Conservation (phyloP, 2,113 vertebrate species). For the Gopherus flavomarginatus region DNA sequence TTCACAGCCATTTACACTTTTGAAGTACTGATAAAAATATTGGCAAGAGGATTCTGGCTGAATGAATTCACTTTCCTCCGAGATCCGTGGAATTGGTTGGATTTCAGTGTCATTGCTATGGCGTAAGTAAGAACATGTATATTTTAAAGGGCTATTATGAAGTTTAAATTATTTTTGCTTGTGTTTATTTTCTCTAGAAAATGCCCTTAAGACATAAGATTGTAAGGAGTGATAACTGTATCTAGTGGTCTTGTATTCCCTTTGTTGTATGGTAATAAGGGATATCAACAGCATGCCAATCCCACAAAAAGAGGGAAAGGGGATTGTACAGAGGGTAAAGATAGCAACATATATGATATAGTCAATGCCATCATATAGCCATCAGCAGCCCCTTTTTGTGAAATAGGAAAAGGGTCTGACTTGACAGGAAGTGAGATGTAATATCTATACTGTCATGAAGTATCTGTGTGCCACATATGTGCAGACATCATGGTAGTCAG, state of each 20-base stretch:
- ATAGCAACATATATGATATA: neutral
- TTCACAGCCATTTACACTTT: slow-evolving; percentile 99
- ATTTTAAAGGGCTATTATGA: neutral
- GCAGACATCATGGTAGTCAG: neutral
- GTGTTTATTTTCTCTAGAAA: neutral
- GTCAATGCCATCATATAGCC: no score
- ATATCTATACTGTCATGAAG: neutral
- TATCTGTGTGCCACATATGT: neutral
- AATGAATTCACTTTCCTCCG: slow-evolving; percentile 93
- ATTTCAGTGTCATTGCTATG: slow-evolving; percentile 93
- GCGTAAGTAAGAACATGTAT: slow-evolving; percentile 84
- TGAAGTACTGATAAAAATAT: slow-evolving; percentile 94
- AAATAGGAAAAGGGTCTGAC: neutral
- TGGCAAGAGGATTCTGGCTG: slow-evolving; percentile 94
- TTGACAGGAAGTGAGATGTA: neutral
- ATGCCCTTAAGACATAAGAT: neutral
- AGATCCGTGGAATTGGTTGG: slow-evolving; percentile 99
- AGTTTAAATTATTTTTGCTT: neutral
- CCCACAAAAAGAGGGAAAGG: neutral
- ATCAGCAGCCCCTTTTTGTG: neutral
- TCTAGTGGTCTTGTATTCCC: neutral
- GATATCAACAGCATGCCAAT: rapidly evolving
- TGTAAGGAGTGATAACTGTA: neutral
- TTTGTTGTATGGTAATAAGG: neutral
- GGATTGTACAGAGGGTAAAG: neutral